Evolutionary conservation across 2,113 vertebrate species (phyloP).

Genomic region (Pelobates fuscus): DNA sequence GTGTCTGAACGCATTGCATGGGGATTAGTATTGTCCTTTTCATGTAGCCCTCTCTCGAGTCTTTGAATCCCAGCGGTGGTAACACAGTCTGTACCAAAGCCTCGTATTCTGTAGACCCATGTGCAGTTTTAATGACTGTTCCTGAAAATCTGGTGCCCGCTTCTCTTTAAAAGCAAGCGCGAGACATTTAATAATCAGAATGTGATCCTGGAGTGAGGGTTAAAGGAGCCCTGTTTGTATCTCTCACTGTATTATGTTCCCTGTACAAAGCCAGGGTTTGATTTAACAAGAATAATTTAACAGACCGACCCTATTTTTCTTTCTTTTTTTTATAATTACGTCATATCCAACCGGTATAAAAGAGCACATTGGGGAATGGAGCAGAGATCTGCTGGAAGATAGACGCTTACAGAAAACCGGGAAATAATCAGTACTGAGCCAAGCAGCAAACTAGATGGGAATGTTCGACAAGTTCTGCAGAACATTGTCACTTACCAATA

Average conservation of each 20-base stretch:
- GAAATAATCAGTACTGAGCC: no score
- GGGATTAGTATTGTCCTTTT: slow-evolving; percentile 49
- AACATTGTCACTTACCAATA: no score
- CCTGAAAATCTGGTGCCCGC: not conserved
- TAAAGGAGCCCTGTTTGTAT: not conserved
- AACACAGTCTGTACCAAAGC: not conserved
- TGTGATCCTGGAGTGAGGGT: not conserved
- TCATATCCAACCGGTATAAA: no score
- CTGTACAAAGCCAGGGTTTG: no score
- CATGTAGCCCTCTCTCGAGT: slow-evolving; percentile 11
- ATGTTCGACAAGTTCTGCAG: no score
- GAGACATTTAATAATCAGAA: not conserved
- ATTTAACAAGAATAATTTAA: no score
- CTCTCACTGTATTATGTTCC: not conserved
- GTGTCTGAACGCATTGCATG: slow-evolving; percentile 36
- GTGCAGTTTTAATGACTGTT: slow-evolving; percentile 13
- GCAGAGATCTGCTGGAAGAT: no score
- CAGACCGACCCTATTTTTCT: no score
- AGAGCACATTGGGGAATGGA: no score
- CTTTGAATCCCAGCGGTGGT: not conserved
- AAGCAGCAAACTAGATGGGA: no score
- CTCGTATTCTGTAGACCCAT: not conserved
- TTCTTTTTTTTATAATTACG: no score
- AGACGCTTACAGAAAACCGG: no score
- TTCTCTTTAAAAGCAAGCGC: not conserved